A percentile compares a stretch with the other conserved stretches of the same genome.
Conservation (phyloP, 2,888 invertebrate genomes). For the Torymus texanus region DNA sequence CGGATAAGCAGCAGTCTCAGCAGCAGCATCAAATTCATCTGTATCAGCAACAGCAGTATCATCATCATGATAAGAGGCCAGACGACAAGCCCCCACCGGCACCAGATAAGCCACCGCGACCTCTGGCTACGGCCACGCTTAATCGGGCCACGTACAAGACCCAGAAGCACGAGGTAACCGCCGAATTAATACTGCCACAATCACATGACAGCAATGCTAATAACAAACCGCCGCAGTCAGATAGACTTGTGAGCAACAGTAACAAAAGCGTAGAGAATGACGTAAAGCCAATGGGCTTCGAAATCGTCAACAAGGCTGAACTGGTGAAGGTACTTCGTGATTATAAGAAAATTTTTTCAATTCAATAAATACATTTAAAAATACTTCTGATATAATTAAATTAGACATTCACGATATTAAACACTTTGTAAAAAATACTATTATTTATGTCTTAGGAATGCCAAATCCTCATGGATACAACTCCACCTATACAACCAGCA, state of each 20-base stretch:
- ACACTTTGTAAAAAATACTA: not conserved
- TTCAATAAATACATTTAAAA: not conserved
- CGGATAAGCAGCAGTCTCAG: conserved; percentile 67
- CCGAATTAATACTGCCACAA: conserved; percentile 62
- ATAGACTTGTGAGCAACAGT: not conserved
- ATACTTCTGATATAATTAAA: not conserved
- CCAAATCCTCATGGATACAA: conserved; percentile 20
- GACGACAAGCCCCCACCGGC: conserved; percentile 72
- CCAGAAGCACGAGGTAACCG: conserved; percentile 75
- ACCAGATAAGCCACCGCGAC: conserved; percentile 82
- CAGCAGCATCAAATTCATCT: not conserved
- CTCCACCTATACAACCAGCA: not conserved
- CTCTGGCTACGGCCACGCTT: conserved; percentile 79
- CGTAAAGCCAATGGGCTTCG: conserved; percentile 52
- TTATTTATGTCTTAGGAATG: conserved; percentile 28
- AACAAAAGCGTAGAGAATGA: conserved; percentile 50
- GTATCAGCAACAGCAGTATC: conserved; percentile 2
- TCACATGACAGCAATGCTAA: conserved; percentile 44
- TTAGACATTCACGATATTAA: not conserved
- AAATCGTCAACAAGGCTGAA: conserved; percentile 20
- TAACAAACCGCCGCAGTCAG: conserved; percentile 36
- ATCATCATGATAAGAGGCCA: conserved; percentile 66
- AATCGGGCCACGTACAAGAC: conserved; percentile 79
- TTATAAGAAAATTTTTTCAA: not conserved
- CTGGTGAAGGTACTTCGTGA: conserved; percentile 32